A percentile compares a stretch with the other conserved stretches of the same genome.
These are phyloP conservation scores for Slavum lentiscoides DNA, from an alignment of 2,888 invertebrate species.

Conservation along the genomic window DNA sequence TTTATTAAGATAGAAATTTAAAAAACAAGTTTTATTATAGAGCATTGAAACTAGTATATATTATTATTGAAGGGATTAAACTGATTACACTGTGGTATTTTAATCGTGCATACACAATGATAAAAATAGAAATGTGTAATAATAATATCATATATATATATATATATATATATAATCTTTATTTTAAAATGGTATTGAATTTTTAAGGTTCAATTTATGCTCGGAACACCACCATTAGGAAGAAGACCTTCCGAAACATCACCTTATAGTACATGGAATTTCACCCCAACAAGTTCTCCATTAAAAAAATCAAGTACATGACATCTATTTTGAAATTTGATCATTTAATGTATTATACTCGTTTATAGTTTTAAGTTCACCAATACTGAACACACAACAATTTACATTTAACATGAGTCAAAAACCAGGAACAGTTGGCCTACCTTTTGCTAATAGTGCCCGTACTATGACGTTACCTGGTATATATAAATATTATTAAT, in stretches of 20 bases:
- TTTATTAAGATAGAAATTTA: no score
- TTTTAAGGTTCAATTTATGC: slow-evolving; percentile 75
- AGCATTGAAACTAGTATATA: no score
- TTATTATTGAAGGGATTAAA: no score
- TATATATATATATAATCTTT: neutral
- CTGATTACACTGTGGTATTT: no score
- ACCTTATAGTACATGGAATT: slow-evolving; percentile 74
- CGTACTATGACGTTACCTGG: slow-evolving; percentile 73
- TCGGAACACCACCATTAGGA: slow-evolving; percentile 82
- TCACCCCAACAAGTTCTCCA: slow-evolving; percentile 74
- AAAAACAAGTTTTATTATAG: no score
- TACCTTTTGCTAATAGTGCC: slow-evolving; percentile 61
- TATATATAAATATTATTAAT: slow-evolving; percentile 55
- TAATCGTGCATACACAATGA: no score
- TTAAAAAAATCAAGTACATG: slow-evolving; percentile 65
- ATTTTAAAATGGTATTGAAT: slow-evolving; percentile 19
- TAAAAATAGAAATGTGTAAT: no score
- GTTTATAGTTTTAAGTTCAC: slow-evolving; percentile 65
- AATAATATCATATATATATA: neutral
- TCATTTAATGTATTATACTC: slow-evolving; percentile 54
- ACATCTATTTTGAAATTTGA: slow-evolving; percentile 17
- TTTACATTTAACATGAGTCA: slow-evolving; percentile 61
- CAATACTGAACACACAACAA: slow-evolving; percentile 71
- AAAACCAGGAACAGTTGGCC: slow-evolving; percentile 64
- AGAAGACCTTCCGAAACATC: slow-evolving; percentile 69